phyloP scores from a whole-genome alignment of 2,113 vertebrate species.

The Parotia lawesii region DNA sequence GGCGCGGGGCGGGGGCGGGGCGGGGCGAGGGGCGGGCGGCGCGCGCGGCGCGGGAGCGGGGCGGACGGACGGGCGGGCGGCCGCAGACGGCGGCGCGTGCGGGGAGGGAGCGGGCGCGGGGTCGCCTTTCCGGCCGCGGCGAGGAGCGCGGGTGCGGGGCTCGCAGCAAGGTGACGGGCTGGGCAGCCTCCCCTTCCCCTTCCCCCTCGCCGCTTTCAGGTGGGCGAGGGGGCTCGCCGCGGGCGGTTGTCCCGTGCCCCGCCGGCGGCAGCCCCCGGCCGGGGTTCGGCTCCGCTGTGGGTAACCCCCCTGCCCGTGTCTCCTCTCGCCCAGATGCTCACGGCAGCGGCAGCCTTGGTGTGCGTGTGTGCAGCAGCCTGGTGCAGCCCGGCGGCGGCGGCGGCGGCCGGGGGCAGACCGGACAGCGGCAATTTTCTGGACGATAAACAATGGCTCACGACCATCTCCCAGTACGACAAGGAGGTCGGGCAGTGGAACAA shows the following conservation, averaged over 20 bases:
- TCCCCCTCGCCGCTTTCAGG: background rate
- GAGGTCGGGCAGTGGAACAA: constrained; percentile 90
- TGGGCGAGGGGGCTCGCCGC: background rate
- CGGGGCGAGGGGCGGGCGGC: no score
- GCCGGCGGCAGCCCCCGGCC: background rate
- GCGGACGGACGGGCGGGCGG: constrained; percentile 2
- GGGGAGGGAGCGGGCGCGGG: constrained; percentile 12
- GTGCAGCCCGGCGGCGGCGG: constrained; percentile 71
- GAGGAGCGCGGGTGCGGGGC: constrained; percentile 13
- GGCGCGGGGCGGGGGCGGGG: background rate
- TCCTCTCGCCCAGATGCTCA: constrained; percentile 86
- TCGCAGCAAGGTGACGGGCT: constrained; percentile 47
- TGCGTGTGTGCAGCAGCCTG: constrained; percentile 82
- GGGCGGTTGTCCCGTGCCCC: background rate
- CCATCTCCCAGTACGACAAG: constrained; percentile 78
- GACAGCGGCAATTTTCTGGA: constrained; percentile 94
- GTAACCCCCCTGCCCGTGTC: constrained; percentile 41
- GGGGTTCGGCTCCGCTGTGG: background rate
- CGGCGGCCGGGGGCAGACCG: constrained; percentile 76
- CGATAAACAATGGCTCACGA: constrained; percentile 90
- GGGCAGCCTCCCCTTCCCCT: background rate
- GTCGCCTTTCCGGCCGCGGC: constrained; percentile 29
- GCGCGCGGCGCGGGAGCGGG: background rate
- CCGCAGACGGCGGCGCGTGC: constrained; percentile 52
- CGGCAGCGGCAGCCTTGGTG: constrained; percentile 78